Evolutionary conservation across 2,797 vertebrate genomes (phyloP), one percentile per base, ranked within the genome.

Genomic region (Lithobates sylvaticus): DNA sequence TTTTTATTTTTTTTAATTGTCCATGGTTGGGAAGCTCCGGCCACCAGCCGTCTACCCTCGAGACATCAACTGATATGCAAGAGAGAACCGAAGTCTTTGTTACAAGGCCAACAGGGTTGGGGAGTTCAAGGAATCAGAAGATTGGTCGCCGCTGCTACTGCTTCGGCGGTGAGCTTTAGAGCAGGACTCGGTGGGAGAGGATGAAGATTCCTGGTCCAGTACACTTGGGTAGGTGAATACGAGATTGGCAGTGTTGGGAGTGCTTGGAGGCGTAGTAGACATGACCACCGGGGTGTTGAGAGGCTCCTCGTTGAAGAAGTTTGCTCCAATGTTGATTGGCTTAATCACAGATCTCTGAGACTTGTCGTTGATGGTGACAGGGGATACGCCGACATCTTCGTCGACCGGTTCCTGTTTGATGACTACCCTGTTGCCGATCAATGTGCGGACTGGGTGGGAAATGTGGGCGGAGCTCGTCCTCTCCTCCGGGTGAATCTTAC

Each of bases 61-160:
- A 65, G 85, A 86, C 73, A 81, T 86, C 65, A 10, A 32, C 79
- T 77, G 74, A 50, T 70, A 77, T 73, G 50, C 26, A 74, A 36
- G 71, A 54, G 23, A 27, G 47, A 27, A 39, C 76, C n/a, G 26
- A 44, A 86, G 81, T 44, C 15, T 21, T 42, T 61, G 91, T 98
- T 96, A 99, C 95, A 99, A 96, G 0, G 98, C 98, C 94, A 99
- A 94, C 77, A 99, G 95, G 82, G 98, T 99, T 58, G 98, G 98
- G 29, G 98, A 99, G 96, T 99, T 99, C 94, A 99, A 98, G 90
- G 98, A 99, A 96, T 99, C 98, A 18, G 98, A 99, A 5, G 98
- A 99, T 91, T 99, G 98, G 92, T 99, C 98, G 21, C 98, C 98
- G 0, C 98, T 99, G 96, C 98, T 99, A 94, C 98, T 99, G 96